Evolutionary conservation across 2,888 invertebrate genomes (phyloP).

Genomic region (Sisyra nigra): DNA sequence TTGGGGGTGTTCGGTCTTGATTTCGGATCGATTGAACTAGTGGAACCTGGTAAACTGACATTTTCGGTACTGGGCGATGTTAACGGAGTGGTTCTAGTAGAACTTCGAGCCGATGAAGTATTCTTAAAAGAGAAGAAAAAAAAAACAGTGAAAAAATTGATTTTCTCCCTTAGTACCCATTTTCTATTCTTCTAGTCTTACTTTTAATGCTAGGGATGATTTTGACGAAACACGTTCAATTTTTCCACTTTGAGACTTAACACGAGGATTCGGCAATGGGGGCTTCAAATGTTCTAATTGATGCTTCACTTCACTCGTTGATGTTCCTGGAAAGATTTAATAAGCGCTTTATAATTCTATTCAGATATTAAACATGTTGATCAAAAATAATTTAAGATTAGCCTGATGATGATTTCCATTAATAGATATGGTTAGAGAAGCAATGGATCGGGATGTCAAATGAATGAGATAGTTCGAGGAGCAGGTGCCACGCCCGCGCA

Average conservation of each 20-base stretch:
- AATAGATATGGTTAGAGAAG: no score
- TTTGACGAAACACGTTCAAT: slow-evolving; percentile 9
- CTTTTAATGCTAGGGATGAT: slow-evolving; percentile 3
- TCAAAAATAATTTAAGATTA: no score
- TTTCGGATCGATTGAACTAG: not conserved
- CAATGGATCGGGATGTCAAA: no score
- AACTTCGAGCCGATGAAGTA: slow-evolving; percentile 3
- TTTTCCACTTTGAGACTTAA: slow-evolving; percentile 22
- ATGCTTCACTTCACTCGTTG: slow-evolving; percentile 12
- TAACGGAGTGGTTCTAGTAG: slow-evolving; percentile 6
- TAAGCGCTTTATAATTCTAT: not conserved
- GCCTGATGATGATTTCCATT: no score
- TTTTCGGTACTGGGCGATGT: slow-evolving; percentile 6
- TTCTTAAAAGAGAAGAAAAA: not conserved
- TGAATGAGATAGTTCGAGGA: no score
- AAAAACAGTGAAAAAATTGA: not conserved
- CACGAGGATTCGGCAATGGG: slow-evolving; percentile 29
- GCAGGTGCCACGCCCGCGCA: no score
- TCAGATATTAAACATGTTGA: not conserved
- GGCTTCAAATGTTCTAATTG: slow-evolving; percentile 29
- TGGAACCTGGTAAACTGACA: slow-evolving; percentile 1
- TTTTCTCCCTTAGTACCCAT: not conserved
- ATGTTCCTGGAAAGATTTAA: slow-evolving; percentile 3
- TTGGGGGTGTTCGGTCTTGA: slow-evolving; percentile 4
- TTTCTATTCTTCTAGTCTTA: no score